A percentile compares a stretch with the other conserved stretches of the same genome.
Evolutionary conservation across 2,888 invertebrate species (phyloP).

Genomic region (Pseudanteris insignis): DNA sequence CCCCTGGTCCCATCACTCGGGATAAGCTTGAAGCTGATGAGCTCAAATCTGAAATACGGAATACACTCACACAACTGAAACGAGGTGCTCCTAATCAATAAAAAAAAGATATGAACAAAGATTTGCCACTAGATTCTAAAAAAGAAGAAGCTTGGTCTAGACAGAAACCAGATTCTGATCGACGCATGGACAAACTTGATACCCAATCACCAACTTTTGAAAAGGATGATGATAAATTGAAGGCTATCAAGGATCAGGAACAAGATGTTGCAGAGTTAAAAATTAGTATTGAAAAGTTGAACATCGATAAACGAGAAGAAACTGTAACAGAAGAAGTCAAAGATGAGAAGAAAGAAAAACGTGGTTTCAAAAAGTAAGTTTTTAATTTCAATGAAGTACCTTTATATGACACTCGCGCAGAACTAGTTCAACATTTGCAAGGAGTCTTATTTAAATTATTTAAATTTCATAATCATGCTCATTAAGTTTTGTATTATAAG

Average conservation of each 20-base stretch:
- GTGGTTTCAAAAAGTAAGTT: slow-evolving; percentile 46
- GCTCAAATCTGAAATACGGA: slow-evolving; percentile 66
- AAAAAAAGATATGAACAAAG: slow-evolving; percentile 58
- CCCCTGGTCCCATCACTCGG: slow-evolving; percentile 72
- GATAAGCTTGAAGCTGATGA: slow-evolving; percentile 73
- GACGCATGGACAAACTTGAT: slow-evolving; percentile 51
- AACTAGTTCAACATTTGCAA: no score
- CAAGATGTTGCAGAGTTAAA: slow-evolving; percentile 58
- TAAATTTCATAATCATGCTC: no score
- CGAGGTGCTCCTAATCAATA: slow-evolving; percentile 60
- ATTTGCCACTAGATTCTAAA: slow-evolving; percentile 69
- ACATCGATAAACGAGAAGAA: slow-evolving; percentile 65
- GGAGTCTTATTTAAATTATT: no score
- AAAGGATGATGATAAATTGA: slow-evolving; percentile 65
- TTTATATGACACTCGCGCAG: no score
- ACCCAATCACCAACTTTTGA: slow-evolving; percentile 62
- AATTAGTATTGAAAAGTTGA: slow-evolving; percentile 58
- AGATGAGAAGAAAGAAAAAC: slow-evolving; percentile 64
- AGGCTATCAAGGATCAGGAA: slow-evolving; percentile 66
- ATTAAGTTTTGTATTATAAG: no score
- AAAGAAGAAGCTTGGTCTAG: slow-evolving; percentile 69
- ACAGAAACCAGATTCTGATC: slow-evolving; percentile 64
- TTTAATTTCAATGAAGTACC: no score
- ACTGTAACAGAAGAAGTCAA: slow-evolving; percentile 62
- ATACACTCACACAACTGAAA: slow-evolving; percentile 69